Base-by-base conservation (phyloP, 2,888 invertebrate genomes). In the Melikaiella ostensackeni region DNA sequence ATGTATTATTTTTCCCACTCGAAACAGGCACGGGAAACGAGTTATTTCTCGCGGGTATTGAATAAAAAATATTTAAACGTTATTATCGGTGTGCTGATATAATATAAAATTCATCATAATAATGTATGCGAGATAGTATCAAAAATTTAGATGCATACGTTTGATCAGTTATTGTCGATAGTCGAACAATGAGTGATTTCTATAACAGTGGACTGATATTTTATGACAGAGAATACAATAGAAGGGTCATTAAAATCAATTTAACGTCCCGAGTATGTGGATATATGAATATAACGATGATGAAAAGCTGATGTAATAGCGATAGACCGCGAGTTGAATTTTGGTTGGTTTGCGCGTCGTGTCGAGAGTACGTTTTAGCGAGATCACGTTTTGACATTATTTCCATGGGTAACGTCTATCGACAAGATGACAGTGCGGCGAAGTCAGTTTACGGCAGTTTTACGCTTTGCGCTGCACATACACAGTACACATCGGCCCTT, bases 381-480 rank as follows among this genome's bases (percentile, higher is more conserved):
- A 42, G 11, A 42, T 42, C 16, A 42, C 42, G 16, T 50, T 50
- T 50, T 50, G 0, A 50, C 46, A n/a, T 50, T 50, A 50, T 50
- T 50, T 50, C 8, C 46, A 8, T 50, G 46, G 46, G n/a, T n/a
- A 76, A 81, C 79, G 77, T 77, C 81, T 78, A 81, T 81, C 79
- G 79, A 79, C 74, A 77, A 57, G 76, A 79, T 77, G 80, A 80
- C 80, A 77, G 78, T 75, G 79, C 79, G 79, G 80, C 81, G 77
- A 81, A 80, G 80, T 81, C 77, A 74, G 74, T 83, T 82, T 84
- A 83, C 79, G 81, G 78, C 79, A 64, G 77, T 81, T 82, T 77
- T 82, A 82, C 78, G 74, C 77, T 76, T 75, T 78, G n/a, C 7
- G 46, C 8, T 50, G n/a, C 46, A 50, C n/a, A 50, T n/a, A n/a